Conservation (phyloP, 2,113 vertebrate genomes). For the Cyanoderma ruficeps region DNA sequence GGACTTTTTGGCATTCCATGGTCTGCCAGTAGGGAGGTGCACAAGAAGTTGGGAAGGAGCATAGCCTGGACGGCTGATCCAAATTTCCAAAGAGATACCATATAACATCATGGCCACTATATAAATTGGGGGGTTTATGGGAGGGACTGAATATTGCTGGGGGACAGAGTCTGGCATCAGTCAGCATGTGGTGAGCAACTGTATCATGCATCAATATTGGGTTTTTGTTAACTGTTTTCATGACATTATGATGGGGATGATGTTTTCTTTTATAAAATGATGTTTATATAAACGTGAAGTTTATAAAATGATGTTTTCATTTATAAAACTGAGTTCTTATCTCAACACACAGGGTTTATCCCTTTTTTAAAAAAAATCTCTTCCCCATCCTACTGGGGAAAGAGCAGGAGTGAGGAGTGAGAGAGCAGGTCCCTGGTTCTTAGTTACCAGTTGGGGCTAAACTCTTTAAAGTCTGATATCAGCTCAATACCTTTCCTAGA, state of each 20-base stretch:
- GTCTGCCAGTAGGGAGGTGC: background rate
- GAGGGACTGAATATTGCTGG: background rate
- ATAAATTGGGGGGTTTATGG: background rate
- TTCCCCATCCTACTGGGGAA: fast-evolving
- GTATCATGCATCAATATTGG: background rate
- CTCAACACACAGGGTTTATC: background rate
- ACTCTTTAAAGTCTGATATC: background rate
- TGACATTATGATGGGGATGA: background rate
- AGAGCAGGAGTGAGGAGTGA: fast-evolving
- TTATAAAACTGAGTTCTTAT: background rate
- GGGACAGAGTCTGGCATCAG: background rate
- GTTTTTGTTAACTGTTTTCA: background rate
- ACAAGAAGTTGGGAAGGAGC: background rate
- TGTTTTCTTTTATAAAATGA: too few relatives aligned
- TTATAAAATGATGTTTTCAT: too few relatives aligned
- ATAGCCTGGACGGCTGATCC: background rate
- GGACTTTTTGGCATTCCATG: background rate
- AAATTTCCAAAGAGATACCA: background rate
- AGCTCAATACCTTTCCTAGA: background rate
- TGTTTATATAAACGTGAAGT: too few relatives aligned
- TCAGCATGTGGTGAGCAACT: background rate
- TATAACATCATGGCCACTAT: fast-evolving
- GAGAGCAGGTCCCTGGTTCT: background rate
- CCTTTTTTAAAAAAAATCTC: background rate
- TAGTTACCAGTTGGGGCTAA: background rate